Evolutionary conservation across 2,797 vertebrate species (phyloP).

Genomic region (Hydrophis major): DNA sequence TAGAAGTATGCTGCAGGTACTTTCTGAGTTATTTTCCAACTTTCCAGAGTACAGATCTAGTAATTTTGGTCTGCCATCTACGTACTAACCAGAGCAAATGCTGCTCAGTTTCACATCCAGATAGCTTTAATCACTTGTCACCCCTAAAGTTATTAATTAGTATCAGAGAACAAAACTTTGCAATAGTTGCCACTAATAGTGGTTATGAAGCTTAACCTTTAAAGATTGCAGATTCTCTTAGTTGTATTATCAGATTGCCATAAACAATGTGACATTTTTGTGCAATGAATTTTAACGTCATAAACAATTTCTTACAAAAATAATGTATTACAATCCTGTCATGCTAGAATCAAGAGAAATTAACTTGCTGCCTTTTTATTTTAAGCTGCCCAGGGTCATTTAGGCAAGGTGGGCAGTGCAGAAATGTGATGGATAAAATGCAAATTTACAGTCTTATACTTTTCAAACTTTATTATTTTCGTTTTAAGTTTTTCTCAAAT

Average conservation of each 20-base stretch:
- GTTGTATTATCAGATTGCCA: slow-evolving; percentile 41
- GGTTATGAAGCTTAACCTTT: slow-evolving; percentile 50
- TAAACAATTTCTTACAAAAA: slow-evolving; percentile 41
- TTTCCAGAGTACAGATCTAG: neutral
- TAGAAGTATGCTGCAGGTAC: neutral
- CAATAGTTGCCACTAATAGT: slow-evolving; percentile 26
- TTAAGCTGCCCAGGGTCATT: neutral
- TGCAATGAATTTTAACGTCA: slow-evolving; percentile 49
- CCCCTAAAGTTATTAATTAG: neutral
- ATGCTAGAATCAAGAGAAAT: slow-evolving; percentile 27
- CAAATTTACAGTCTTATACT: slow-evolving; percentile 32
- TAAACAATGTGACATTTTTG: slow-evolving; percentile 48
- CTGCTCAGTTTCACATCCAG: neutral
- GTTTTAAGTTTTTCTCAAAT: slow-evolving; percentile 49
- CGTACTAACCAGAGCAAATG: neutral
- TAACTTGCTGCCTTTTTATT: slow-evolving; percentile 2
- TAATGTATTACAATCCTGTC: slow-evolving; percentile 43
- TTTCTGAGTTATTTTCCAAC: neutral
- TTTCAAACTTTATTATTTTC: slow-evolving; percentile 41
- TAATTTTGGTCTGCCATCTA: neutral
- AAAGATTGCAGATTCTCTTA: slow-evolving; percentile 39
- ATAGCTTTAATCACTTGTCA: neutral
- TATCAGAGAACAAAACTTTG: slow-evolving; percentile 24
- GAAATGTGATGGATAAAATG: neutral
- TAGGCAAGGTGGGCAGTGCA: neutral